Evolutionary conservation across 2,113 vertebrate species (phyloP), one percentile per base, ranked within the genome.

Genomic region (Takifugu flavidus): DNA sequence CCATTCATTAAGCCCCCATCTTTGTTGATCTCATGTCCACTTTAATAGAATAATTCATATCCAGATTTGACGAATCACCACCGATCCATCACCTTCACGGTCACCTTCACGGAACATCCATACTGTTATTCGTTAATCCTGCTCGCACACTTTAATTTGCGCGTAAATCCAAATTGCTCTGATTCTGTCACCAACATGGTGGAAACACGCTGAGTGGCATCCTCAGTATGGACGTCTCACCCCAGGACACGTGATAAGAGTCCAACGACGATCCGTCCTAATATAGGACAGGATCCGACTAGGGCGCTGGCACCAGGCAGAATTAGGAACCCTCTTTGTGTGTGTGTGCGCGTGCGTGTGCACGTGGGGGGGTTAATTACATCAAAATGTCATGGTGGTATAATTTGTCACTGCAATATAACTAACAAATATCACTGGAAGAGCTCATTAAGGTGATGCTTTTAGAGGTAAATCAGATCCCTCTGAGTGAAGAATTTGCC

Each of bases 351-450:
- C 39, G 25, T 66, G 49, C 11, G 34, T 8, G 45, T 25, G 10
- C 28, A 6, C 57, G 14, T 70, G 20, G 20, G 1, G 62, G 62
- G 29, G 13, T 1, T 51, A 49, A 79, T 65, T 50, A 44, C 59
- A 6, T 2, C 7, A 6, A 11, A 27, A 12, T 49, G 53, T 63
- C 69, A 70, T 31, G 51, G 20, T 46, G 0, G 4, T 4, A n/a
- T 12, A 60, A 51, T 60, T 46, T 50, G 71, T 56, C 0, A 7
- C 42, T 55, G 10, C 59, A 13, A 11, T 6, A 10, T 52, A 2
- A 25, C 31, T n/a, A 20, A 56, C 56, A 65, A 82, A 72, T 64
- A 62, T 34, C 2, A 5, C 14, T 44, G 58, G 54, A 53, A 62
- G 58, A 29, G 25, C 1, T 42, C 62, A 46, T 64, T 70, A 64